These are phyloP conservation scores for Timema cristinae DNA, from an alignment of 2,888 invertebrate species.

Conservation along the genomic window DNA sequence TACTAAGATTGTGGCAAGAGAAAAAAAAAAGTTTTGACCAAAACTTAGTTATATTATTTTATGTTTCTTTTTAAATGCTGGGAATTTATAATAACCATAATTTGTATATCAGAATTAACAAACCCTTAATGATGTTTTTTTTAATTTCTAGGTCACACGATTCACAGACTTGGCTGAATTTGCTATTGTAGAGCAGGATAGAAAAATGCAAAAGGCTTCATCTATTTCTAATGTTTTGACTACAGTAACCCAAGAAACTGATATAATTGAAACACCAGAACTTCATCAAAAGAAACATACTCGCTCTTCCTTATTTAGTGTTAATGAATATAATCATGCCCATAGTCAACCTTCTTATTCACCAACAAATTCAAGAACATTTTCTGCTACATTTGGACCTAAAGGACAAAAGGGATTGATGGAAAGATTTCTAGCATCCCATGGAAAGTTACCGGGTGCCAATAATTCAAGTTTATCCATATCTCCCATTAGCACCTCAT, in stretches of 20 bases:
- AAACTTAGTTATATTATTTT: too few species aligned
- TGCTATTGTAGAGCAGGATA: conserved; percentile 29
- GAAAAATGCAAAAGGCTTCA: conserved; percentile 28
- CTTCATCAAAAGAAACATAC: background rate
- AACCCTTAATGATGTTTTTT: background rate
- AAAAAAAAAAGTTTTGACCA: too few species aligned
- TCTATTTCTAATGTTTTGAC: conserved; percentile 28
- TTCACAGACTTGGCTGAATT: conserved; percentile 33
- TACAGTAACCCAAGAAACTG: conserved; percentile 1
- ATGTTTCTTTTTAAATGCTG: too few species aligned
- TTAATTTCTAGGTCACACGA: conserved; percentile 31
- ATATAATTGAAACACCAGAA: background rate
- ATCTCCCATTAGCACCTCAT: too few species aligned
- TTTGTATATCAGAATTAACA: too few species aligned
- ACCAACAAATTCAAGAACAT: conserved; percentile 19
- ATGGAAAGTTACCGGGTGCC: conserved; percentile 54
- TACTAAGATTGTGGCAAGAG: too few species aligned
- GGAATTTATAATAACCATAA: too few species aligned
- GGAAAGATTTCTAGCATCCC: conserved; percentile 78
- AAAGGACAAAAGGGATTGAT: conserved; percentile 77
- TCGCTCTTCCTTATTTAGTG: too few species aligned
- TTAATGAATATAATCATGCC: too few species aligned
- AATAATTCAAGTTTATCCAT: too few species aligned
- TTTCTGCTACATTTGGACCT: conserved; percentile 56
- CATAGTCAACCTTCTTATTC: too few species aligned